These are phyloP conservation scores for Epistrophe grossulariae DNA, from an alignment of 2,888 invertebrate genomes.

Conservation along the genomic window DNA sequence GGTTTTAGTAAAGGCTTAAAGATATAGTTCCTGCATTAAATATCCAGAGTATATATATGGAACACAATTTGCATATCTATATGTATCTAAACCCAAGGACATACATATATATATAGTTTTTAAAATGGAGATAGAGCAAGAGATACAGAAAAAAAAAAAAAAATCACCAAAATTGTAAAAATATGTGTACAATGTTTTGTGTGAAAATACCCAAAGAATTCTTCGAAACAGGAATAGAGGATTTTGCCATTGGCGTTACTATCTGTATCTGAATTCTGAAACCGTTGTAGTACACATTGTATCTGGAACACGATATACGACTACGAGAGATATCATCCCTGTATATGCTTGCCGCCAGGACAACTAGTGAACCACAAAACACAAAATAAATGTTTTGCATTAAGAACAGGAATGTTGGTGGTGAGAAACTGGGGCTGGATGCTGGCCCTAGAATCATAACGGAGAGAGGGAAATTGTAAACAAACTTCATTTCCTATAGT, in stretches of 20 bases:
- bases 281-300: neutral
- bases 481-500: slow-evolving; percentile 63
- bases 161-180: slow-evolving; percentile 51
- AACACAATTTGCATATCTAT: slow-evolving; percentile 50
- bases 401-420: slow-evolving; percentile 17
- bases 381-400: slow-evolving; percentile 57
- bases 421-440: neutral
- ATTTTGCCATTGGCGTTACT: slow-evolving; percentile 40
- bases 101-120: neutral
- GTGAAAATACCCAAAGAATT: slow-evolving; percentile 33
- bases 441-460: too few relatives aligned
- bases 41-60: neutral
- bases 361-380: slow-evolving; percentile 24
- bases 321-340: neutral
- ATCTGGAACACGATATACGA: slow-evolving; percentile 10
- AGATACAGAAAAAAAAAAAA: neutral
- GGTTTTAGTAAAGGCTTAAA: neutral
- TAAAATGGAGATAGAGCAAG: neutral
- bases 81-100: neutral
- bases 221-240: slow-evolving; percentile 8
- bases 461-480: slow-evolving; percentile 47
- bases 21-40: neutral
- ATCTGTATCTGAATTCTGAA: slow-evolving; percentile 15
- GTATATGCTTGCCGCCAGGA: slow-evolving; percentile 6
- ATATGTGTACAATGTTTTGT: slow-evolving; percentile 36